A percentile compares a stretch with the other conserved stretches of the same genome.
These are phyloP conservation scores for Hoplodrina blanda DNA, from an alignment of 2,888 invertebrate species.

Conservation along the genomic window DNA sequence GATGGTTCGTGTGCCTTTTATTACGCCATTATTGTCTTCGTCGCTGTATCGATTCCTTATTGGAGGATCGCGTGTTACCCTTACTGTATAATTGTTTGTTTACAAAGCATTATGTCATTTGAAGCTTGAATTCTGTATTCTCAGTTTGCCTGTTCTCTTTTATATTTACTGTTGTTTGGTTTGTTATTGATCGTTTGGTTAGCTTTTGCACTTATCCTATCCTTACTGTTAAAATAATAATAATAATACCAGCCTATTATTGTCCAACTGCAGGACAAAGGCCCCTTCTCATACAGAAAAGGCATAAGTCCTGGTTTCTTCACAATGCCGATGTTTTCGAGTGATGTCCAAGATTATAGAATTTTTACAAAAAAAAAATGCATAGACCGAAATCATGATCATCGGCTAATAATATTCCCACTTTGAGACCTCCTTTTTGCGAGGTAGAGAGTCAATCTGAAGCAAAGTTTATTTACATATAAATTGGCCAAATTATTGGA, in stretches of 20 bases:
- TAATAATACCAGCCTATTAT: too few species aligned
- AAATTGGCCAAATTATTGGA: neutral
- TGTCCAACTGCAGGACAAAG: too few species aligned
- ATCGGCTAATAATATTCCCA: too few species aligned
- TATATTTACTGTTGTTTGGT: neutral
- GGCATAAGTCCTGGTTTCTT: too few species aligned
- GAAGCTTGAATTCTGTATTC: neutral
- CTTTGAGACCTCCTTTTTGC: too few species aligned
- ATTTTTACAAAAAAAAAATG: too few species aligned
- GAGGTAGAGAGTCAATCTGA: too few species aligned
- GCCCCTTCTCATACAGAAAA: too few species aligned
- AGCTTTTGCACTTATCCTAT: neutral
- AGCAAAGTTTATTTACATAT: neutral
- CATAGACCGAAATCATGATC: too few species aligned
- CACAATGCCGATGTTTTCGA: too few species aligned
- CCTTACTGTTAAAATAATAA: too few species aligned
- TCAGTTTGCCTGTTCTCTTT: neutral
- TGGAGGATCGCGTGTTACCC: slow-evolving; percentile 51
- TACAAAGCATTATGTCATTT: slow-evolving; percentile 16
- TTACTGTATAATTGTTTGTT: slow-evolving; percentile 28
- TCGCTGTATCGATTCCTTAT: slow-evolving; percentile 49
- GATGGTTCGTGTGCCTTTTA: slow-evolving; percentile 51
- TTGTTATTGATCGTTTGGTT: neutral
- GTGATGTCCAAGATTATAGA: too few species aligned
- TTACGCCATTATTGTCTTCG: slow-evolving; percentile 36